Conservation (phyloP, 2,797 vertebrate species). For the Thaleichthys pacificus region DNA sequence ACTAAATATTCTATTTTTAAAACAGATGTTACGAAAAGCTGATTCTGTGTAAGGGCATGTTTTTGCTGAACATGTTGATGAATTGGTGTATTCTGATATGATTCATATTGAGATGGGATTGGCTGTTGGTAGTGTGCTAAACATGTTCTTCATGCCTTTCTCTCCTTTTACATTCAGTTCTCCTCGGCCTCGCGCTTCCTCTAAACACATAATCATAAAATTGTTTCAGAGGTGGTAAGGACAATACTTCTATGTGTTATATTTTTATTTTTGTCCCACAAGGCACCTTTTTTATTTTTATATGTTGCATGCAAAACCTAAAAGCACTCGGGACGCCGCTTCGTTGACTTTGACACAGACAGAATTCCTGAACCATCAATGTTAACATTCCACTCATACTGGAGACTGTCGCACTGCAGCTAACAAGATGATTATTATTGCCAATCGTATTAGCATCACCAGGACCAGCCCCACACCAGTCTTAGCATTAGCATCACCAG, state of each 20-base stretch:
- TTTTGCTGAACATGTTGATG: constrained; percentile 9
- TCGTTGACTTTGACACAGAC: constrained; percentile 51
- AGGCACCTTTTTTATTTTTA: constrained; percentile 51
- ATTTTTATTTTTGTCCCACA: constrained; percentile 66
- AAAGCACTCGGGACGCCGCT: constrained; percentile 53
- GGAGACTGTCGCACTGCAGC: constrained; percentile 83
- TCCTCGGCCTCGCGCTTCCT: constrained; percentile 83
- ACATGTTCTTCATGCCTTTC: constrained; percentile 76
- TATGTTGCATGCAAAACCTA: constrained; percentile 67
- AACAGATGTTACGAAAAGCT: neutral
- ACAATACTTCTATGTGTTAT: constrained; percentile 72
- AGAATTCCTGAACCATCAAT: constrained; percentile 47
- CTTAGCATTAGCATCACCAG: neutral
- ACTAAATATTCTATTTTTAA: constrained; percentile 38
- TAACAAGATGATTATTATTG: constrained; percentile 47
- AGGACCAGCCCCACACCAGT: neutral
- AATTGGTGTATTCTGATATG: constrained; percentile 37
- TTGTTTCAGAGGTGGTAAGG: constrained; percentile 91
- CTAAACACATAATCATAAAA: constrained; percentile 90
- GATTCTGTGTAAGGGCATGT: constrained; percentile 20
- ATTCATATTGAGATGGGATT: constrained; percentile 49
- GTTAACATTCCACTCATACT: constrained; percentile 81
- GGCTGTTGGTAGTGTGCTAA: constrained; percentile 67
- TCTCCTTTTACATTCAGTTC: constrained; percentile 87
- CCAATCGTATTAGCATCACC: neutral